Percentiles rank a stretch among this genome's conserved stretches.
Conservation (phyloP, 2,797 vertebrate genomes). For the Parambassis ranga region DNA sequence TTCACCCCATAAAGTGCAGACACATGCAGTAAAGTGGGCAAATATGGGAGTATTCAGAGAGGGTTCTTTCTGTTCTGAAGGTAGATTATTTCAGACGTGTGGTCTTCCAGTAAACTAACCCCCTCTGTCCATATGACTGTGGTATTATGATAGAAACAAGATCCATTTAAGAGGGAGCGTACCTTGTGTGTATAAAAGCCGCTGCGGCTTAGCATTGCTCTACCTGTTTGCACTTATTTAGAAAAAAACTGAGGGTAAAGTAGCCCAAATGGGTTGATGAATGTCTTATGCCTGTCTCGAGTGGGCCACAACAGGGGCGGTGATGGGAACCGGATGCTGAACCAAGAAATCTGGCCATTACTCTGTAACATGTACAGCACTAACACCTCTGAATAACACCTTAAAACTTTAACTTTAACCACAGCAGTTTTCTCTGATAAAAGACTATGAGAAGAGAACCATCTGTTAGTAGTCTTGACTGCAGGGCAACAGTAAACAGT, state of each 20-base stretch:
- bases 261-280: background rate
- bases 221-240: conserved; percentile 38
- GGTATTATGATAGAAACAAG: conserved; percentile 67
- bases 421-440: background rate
- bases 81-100: conserved; percentile 69
- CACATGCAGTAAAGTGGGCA: conserved; percentile 67
- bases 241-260: background rate
- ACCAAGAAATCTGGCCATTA: conserved; percentile 18
- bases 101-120: conserved; percentile 67
- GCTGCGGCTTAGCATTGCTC: conserved; percentile 12
- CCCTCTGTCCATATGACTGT: conserved; percentile 49
- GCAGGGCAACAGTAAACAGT: background rate
- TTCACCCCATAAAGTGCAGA: conserved; percentile 74
- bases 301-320: background rate
- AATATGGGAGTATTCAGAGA: conserved; percentile 63
- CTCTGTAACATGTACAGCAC: background rate
- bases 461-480: background rate
- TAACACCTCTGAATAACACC: background rate
- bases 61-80: conserved; percentile 59
- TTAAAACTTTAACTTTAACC: background rate
- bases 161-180: conserved; percentile 61
- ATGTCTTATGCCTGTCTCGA: too few relatives aligned
- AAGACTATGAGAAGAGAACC: background rate
- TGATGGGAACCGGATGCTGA: conserved; percentile 7
- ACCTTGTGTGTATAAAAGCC: conserved; percentile 41